These are phyloP conservation scores for Tragelaphus strepsiceros DNA, from an alignment of 2,113 vertebrate species.

Conservation along the genomic window DNA sequence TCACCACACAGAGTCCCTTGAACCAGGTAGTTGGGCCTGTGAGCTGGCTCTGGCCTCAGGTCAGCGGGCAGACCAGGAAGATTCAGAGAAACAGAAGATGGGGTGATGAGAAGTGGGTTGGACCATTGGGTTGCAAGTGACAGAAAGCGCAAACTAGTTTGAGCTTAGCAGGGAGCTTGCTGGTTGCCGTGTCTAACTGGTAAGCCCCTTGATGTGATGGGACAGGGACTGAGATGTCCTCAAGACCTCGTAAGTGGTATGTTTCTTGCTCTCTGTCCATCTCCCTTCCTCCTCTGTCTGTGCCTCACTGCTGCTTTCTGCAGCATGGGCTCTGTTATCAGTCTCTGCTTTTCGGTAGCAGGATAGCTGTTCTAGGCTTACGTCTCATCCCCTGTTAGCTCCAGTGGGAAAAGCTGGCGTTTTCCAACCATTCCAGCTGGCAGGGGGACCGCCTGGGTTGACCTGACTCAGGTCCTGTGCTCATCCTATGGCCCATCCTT, in stretches of 20 bases:
- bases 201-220: background rate
- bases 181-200: background rate
- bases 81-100: background rate
- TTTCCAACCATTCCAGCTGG: background rate
- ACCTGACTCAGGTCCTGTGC: background rate
- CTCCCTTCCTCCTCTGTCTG: background rate
- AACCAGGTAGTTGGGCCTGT: constrained; percentile 83
- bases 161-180: background rate
- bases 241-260: background rate
- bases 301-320: background rate
- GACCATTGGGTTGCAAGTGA: background rate
- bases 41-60: background rate
- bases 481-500: background rate
- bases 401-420: background rate
- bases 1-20: constrained; percentile 81
- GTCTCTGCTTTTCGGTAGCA: background rate
- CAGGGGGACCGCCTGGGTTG: background rate
- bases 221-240: background rate
- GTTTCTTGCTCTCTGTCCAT: background rate
- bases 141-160: background rate
- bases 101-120: background rate
- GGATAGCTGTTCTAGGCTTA: background rate
- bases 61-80: background rate
- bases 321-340: background rate
- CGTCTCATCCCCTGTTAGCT: background rate